These are phyloP conservation scores for Labeo calbasu DNA, from an alignment of 2,797 vertebrate genomes.

Conservation along the genomic window DNA sequence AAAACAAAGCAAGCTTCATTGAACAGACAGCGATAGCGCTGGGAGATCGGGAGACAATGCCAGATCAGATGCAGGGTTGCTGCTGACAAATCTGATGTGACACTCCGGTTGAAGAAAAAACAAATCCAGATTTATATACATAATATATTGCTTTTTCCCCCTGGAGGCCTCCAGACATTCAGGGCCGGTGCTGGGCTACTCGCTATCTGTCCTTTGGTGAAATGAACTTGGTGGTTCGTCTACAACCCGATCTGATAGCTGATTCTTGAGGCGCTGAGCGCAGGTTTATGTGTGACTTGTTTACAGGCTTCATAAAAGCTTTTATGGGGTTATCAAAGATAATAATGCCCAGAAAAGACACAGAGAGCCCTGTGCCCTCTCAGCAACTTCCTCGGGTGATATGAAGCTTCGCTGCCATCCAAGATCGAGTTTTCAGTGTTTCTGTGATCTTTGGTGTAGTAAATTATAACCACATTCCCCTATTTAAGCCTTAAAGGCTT, in stretches of 20 bases:
- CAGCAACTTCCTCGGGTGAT: slow-evolving; percentile 42
- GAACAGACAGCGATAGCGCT: slow-evolving; percentile 13
- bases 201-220: slow-evolving; percentile 36
- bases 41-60: slow-evolving; percentile 39
- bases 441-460: not conserved
- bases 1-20: slow-evolving; percentile 32
- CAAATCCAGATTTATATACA: slow-evolving; percentile 43
- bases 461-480: not conserved
- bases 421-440: slow-evolving; percentile 23
- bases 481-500: not conserved
- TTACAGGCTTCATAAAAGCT: slow-evolving; percentile 53
- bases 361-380: slow-evolving; percentile 46
- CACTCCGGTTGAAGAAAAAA: slow-evolving; percentile 19
- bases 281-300: slow-evolving; percentile 50
- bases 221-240: slow-evolving; percentile 35
- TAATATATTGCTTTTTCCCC: slow-evolving; percentile 34
- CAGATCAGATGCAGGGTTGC: slow-evolving; percentile 23
- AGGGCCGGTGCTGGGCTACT: slow-evolving; percentile 16
- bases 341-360: slow-evolving; percentile 51
- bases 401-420: slow-evolving; percentile 29
- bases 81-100: slow-evolving; percentile 37
- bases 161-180: slow-evolving; percentile 25
- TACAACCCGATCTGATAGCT: slow-evolving; percentile 39
- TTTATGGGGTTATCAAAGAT: slow-evolving; percentile 50
- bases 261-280: slow-evolving; percentile 37